Conservation (phyloP, 2,113 vertebrate species). For the Cyprinodon brontotheroides region DNA sequence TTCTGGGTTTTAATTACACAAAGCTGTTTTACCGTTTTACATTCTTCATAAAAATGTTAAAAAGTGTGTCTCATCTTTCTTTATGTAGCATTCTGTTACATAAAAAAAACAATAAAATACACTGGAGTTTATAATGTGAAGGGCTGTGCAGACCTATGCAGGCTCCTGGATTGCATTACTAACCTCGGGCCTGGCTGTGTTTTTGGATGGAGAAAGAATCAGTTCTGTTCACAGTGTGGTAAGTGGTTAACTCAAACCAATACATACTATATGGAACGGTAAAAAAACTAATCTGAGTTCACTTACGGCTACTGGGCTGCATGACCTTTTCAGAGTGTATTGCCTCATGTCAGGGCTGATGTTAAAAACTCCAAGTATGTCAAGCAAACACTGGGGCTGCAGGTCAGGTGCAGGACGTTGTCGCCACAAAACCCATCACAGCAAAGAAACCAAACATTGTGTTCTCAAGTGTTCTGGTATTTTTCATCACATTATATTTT, state of each 20-base stretch:
- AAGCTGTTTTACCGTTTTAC: too few species aligned
- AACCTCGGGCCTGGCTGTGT: constrained; percentile 48
- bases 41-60: not conserved
- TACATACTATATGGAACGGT: constrained; percentile 27
- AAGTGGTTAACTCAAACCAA: constrained; percentile 36
- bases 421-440: constrained; percentile 41
- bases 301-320: constrained; percentile 48
- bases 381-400: constrained; percentile 56
- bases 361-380: constrained; percentile 59
- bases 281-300: constrained; percentile 65
- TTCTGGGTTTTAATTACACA: too few species aligned
- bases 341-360: constrained; percentile 59
- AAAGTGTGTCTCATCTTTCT: not conserved
- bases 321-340: constrained; percentile 75
- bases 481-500: constrained; percentile 71
- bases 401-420: constrained; percentile 68
- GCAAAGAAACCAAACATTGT: constrained; percentile 61
- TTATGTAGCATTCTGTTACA: not conserved
- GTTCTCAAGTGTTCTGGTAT: constrained; percentile 63
- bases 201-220: constrained; percentile 52
- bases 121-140: not conserved
- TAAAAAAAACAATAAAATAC: not conserved
- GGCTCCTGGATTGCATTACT: constrained; percentile 47
- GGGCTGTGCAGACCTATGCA: not conserved
- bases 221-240: constrained; percentile 19